phyloP scores from a whole-genome alignment of 2,888 invertebrate species.

The Harmothoe impar region DNA sequence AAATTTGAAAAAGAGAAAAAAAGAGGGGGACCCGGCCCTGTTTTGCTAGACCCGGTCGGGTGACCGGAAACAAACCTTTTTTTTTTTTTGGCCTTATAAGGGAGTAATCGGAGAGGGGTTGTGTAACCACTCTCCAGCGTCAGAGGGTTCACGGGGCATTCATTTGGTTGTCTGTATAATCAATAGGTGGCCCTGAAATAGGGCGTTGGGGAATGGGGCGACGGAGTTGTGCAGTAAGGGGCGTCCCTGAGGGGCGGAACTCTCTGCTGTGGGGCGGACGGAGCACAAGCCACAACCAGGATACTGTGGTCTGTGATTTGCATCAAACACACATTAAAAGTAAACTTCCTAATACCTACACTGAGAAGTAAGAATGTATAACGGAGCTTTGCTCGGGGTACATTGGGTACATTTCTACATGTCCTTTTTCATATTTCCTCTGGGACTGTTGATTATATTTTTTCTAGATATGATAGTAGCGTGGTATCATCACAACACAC shows the following conservation, averaged over 20 bases:
- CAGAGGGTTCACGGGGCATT: background rate
- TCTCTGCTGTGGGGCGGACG: background rate
- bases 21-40: too few species aligned
- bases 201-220: conserved; percentile 31
- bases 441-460: too few species aligned
- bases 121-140: conserved; percentile 46
- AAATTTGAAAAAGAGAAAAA: too few species aligned
- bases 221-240: background rate
- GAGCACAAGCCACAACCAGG: conserved; percentile 16
- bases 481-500: background rate
- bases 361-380: background rate
- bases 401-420: too few species aligned
- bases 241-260: background rate
- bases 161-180: background rate
- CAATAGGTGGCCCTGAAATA: conserved; percentile 41
- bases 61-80: too few species aligned
- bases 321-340: background rate
- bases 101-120: background rate
- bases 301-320: conserved; percentile 43
- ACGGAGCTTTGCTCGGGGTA: too few species aligned
- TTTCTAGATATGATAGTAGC: background rate
- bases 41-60: too few species aligned
- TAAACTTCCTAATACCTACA: background rate
- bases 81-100: too few species aligned
- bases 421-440: too few species aligned